Conservation (phyloP, 2,888 invertebrate species). For the Nasonovia ribisnigri region DNA sequence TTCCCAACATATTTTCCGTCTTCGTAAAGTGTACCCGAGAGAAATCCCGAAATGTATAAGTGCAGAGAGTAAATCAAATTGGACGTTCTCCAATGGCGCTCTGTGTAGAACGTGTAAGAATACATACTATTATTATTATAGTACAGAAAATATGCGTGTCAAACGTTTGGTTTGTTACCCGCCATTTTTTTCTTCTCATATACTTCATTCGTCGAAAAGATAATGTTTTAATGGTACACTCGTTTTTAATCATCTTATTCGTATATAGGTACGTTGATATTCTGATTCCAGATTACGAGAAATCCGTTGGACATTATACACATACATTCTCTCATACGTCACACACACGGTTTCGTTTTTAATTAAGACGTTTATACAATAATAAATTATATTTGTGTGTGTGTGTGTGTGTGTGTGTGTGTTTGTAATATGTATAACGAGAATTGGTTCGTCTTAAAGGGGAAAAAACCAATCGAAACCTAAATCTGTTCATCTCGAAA, state of each 20-base stretch:
- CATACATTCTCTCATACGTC: neutral
- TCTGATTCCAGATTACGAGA: slow-evolving; percentile 42
- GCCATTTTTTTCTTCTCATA: neutral
- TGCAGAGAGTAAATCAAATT: neutral
- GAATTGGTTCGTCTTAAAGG: neutral
- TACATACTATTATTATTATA: neutral
- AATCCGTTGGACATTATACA: slow-evolving; percentile 4
- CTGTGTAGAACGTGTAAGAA: neutral
- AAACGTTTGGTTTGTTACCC: neutral
- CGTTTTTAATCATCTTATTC: slow-evolving; percentile 6
- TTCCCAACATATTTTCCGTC: neutral
- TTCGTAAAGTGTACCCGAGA: neutral
- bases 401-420: neutral
- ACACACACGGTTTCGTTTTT: neutral
- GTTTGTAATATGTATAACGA: neutral
- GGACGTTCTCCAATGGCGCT: neutral
- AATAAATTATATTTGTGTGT: neutral
- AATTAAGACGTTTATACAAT: slow-evolving; percentile 14
- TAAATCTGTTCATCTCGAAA: slow-evolving; percentile 24
- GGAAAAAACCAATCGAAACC: slow-evolving; percentile 3
- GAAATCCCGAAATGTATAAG: neutral
- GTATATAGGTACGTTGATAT: neutral
- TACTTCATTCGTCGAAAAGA: neutral
- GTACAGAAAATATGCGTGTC: neutral
- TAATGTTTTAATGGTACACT: slow-evolving; percentile 15